phyloP scores from a whole-genome alignment of 2,113 vertebrate genomes.

The Callopanchax toddi region DNA sequence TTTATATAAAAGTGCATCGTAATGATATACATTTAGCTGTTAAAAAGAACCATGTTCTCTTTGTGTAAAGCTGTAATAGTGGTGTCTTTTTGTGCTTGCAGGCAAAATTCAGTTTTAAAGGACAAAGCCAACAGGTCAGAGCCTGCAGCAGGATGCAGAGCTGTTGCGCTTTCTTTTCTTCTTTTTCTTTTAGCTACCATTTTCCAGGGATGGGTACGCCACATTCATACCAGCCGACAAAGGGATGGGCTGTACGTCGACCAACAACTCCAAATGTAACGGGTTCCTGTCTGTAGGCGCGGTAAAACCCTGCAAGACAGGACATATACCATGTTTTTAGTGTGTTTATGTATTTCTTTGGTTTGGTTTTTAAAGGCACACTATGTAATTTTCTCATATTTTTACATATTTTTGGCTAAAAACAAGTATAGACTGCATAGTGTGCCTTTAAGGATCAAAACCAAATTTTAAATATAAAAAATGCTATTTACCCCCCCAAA shows the following conservation, averaged over 20 bases:
- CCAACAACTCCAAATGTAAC: slow-evolving; percentile 92
- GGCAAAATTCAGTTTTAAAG: slow-evolving; percentile 70
- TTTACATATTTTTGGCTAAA: too few relatives aligned
- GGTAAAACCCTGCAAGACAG: slow-evolving; percentile 86
- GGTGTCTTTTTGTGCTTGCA: slow-evolving; percentile 64
- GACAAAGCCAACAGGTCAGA: slow-evolving; percentile 38
- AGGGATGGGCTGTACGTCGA: slow-evolving; percentile 87
- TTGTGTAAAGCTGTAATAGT: slow-evolving; percentile 70
- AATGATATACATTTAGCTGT: slow-evolving; percentile 74
- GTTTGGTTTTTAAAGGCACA: too few relatives aligned
- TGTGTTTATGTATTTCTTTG: too few relatives aligned
- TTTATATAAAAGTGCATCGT: slow-evolving; percentile 79
- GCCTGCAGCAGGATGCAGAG: slow-evolving; percentile 57
- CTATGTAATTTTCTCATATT: too few relatives aligned
- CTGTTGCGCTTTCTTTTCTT: slow-evolving; percentile 43
- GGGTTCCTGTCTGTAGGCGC: slow-evolving; percentile 94
- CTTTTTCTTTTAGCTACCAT: slow-evolving; percentile 82
- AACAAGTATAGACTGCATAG: too few relatives aligned
- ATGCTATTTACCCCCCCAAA: too few relatives aligned
- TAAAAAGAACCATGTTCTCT: slow-evolving; percentile 80
- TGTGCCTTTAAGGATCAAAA: too few relatives aligned
- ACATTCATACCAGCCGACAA: slow-evolving; percentile 98
- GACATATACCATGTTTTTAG: neutral
- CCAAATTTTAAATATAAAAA: too few relatives aligned
- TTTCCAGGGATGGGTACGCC: slow-evolving; percentile 96